Conservation (phyloP, 2,113 vertebrate species). For the Copsychus sechellarum region DNA sequence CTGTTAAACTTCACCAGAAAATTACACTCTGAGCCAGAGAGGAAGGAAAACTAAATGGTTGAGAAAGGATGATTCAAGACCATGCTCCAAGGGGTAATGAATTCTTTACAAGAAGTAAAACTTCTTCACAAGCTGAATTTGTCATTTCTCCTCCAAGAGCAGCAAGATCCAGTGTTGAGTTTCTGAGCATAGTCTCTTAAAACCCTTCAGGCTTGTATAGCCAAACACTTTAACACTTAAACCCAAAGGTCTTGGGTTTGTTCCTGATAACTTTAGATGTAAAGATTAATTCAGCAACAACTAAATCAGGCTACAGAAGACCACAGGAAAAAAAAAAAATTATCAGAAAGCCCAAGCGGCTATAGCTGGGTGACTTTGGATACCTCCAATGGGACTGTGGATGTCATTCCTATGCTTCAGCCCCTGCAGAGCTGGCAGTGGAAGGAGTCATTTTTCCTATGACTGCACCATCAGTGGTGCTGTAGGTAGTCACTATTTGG, state of each 20-base stretch:
- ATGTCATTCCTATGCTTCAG: neutral
- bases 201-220: neutral
- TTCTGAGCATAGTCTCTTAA: neutral
- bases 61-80: constrained; percentile 16
- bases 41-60: neutral
- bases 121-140: neutral
- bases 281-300: neutral
- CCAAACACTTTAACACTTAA: neutral
- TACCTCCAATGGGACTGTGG: neutral
- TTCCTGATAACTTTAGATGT: neutral
- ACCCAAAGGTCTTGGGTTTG: neutral
- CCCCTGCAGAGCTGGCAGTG: neutral
- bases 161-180: neutral
- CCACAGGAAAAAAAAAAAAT: neutral
- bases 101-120: neutral
- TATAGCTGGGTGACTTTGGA: neutral
- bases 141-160: neutral
- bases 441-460: neutral
- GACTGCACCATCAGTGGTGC: neutral
- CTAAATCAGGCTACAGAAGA: neutral
- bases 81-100: neutral
- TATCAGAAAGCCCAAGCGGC: neutral
- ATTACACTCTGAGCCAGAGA: neutral
- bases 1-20: neutral
- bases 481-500: neutral